Evolutionary conservation across 2,888 invertebrate genomes (phyloP).

Genomic region (Chamaedrilus cognettii): DNA sequence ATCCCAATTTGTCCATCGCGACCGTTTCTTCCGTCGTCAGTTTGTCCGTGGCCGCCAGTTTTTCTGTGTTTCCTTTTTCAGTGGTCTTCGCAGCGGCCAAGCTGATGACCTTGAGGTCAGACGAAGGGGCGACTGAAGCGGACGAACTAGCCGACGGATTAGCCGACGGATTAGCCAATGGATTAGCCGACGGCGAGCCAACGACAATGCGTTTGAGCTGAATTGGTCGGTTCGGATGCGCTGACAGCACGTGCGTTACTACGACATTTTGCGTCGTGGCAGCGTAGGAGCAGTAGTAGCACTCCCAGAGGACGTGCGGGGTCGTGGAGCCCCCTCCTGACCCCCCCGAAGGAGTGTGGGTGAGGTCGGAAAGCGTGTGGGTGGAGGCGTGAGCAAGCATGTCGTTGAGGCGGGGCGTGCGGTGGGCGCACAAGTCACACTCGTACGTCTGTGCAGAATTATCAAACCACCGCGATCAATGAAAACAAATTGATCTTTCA

Average conservation of each 20-base stretch:
- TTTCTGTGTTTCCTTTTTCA: neutral
- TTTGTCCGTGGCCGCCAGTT: slow-evolving; percentile 1
- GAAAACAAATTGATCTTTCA: too few relatives aligned
- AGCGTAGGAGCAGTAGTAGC: slow-evolving; percentile 22
- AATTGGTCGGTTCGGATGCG: slow-evolving; percentile 20
- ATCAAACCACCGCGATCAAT: too few relatives aligned
- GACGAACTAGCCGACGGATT: too few relatives aligned
- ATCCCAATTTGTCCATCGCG: neutral
- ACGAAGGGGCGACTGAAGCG: too few relatives aligned
- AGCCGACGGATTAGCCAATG: too few relatives aligned
- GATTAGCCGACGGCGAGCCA: neutral
- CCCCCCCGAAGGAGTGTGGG: neutral
- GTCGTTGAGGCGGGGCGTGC: slow-evolving; percentile 12
- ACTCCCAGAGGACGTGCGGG: slow-evolving; percentile 21
- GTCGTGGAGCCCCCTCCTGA: too few relatives aligned
- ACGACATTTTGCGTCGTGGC: slow-evolving; percentile 17
- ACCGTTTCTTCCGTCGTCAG: neutral
- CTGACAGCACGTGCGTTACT: slow-evolving; percentile 21
- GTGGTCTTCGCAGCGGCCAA: neutral
- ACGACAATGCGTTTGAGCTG: slow-evolving; percentile 19
- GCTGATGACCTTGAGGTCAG: neutral
- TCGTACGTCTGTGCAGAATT: slow-evolving; percentile 16
- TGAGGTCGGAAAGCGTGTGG: slow-evolving; percentile 10
- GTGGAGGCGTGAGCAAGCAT: slow-evolving; percentile 20
- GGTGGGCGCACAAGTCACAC: slow-evolving; percentile 17